Percentiles rank a stretch among this genome's conserved stretches.
phyloP scores from a whole-genome alignment of 2,888 invertebrate species.

The Ernsta delagoae region DNA sequence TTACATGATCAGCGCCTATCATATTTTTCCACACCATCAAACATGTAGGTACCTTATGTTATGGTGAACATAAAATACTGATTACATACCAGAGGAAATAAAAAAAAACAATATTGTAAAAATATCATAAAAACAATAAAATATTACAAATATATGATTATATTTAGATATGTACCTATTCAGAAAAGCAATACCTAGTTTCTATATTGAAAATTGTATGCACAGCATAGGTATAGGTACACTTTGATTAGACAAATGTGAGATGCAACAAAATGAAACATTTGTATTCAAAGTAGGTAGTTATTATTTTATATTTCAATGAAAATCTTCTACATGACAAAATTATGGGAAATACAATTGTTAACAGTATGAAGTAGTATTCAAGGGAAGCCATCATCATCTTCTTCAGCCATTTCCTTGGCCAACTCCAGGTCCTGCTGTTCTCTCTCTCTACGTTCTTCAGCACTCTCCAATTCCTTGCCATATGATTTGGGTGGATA shows the following conservation, averaged over 20 bases:
- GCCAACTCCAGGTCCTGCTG: conserved; percentile 99
- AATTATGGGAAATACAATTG: conserved; percentile 14
- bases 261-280: conserved; percentile 22
- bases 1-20: too few relatives aligned
- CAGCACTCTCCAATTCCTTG: conserved; percentile 98
- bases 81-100: too few relatives aligned
- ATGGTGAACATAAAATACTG: too few relatives aligned
- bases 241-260: background rate
- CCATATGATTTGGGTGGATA: conserved; percentile 99
- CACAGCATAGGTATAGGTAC: too few relatives aligned
- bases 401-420: conserved; percentile 99
- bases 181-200: too few relatives aligned
- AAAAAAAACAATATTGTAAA: too few relatives aligned
- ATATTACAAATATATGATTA: too few relatives aligned
- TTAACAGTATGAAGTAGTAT: conserved; percentile 27
- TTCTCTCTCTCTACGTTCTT: conserved; percentile 97
- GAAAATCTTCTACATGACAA: conserved; percentile 19
- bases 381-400: conserved; percentile 94
- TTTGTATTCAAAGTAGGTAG: conserved; percentile 12
- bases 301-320: conserved; percentile 25
- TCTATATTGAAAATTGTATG: too few relatives aligned
- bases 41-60: too few relatives aligned
- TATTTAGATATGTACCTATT: too few relatives aligned
- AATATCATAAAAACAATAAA: too few relatives aligned
- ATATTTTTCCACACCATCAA: too few relatives aligned